phyloP scores from a whole-genome alignment of 2,113 vertebrate genomes.

The Chrysochloris asiatica region DNA sequence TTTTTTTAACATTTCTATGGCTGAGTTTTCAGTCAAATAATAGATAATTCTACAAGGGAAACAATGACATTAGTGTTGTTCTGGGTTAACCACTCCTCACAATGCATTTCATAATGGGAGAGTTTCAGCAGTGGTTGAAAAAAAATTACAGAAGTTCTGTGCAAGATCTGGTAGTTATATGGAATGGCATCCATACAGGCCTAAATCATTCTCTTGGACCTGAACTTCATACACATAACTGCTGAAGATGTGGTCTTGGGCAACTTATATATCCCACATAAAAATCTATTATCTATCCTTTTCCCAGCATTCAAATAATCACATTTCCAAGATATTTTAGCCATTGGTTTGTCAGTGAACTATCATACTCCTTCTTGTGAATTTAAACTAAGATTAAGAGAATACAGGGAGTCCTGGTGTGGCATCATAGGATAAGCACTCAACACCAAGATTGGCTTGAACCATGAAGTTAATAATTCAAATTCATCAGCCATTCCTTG shows the following conservation, averaged over 20 bases:
- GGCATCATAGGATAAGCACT: too few relatives aligned
- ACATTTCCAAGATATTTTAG: not conserved
- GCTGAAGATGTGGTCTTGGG: not conserved
- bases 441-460: too few relatives aligned
- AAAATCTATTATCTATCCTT: not conserved
- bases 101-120: not conserved
- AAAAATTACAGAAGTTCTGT: not conserved
- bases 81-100: too few relatives aligned
- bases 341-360: not conserved
- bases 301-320: not conserved
- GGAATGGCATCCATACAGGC: too few relatives aligned
- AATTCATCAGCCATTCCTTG: too few relatives aligned
- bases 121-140: not conserved
- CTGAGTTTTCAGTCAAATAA: too few relatives aligned
- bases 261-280: not conserved
- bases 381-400: conserved; percentile 11
- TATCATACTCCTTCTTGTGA: not conserved
- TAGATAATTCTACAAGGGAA: too few relatives aligned
- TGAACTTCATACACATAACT: not conserved
- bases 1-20: too few relatives aligned
- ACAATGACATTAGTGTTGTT: too few relatives aligned
- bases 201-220: not conserved
- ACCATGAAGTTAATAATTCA: too few relatives aligned
- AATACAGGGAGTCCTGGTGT: not conserved
- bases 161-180: not conserved